Base-by-base conservation (phyloP, 2,113 vertebrate species). In the Laticauda colubrina region DNA sequence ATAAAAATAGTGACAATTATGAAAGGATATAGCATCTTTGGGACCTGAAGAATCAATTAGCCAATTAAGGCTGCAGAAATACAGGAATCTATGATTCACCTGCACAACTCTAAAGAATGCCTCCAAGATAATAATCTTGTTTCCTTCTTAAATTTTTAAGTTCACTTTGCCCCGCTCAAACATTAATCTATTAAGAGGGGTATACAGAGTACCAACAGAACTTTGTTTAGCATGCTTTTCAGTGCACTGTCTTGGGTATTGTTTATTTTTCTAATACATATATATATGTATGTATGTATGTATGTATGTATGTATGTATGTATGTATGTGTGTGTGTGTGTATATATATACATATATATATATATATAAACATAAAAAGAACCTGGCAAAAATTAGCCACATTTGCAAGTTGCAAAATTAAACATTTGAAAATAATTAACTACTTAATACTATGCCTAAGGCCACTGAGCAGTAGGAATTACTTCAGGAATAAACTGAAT, bases 21-120 rank as follows among this genome's bases (percentile, higher is more conserved):
- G 92, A 85, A 91, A 89, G 86, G 95, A 95, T 95, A 93, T 34
- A 94, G 93, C 95, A 95, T 95, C 91, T 95, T 96, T 95, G 94
- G 96, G 94, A 95, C 92, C 95, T 93, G 92, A 88, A 88, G 94
- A 24, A 94, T 51, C 88, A 88, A 94, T 96, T 94, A 96, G 95
- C 92, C 88, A 95, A 96, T 69, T 55, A 94, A 95, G 95, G 93
- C 91, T 86, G 94, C 93, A 34, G 93, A 93, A 91, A 93, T 59
- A 75, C 94, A 95, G 24, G 89, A 86, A 81, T 85, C 54, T 94
- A 90, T 95, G 59, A 39, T 90, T 95, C 93, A 90, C 95, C 93
- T 51, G 93, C 94, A 96, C 95, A 95, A 69, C 92, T 93, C 87
- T 92, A 93, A 91, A 94, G 90, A 95, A 96, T 90, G 95, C 93